These are phyloP conservation scores for Thripadectes ignobilis DNA, from an alignment of 2,797 vertebrate genomes.

Conservation along the genomic window DNA sequence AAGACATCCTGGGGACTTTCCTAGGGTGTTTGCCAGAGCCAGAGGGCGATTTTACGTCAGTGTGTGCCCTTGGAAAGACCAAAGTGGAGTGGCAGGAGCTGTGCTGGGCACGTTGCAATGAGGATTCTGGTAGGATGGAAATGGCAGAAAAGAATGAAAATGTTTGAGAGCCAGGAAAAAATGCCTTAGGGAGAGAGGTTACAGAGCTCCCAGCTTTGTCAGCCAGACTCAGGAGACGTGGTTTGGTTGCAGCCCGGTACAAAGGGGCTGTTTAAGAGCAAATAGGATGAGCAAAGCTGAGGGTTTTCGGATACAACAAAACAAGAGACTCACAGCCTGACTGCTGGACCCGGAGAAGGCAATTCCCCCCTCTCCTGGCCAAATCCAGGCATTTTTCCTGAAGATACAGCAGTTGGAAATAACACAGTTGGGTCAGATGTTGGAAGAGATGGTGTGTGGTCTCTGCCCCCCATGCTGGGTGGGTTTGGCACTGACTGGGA, in stretches of 20 bases:
- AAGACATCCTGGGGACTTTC: background rate
- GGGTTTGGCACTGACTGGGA: background rate
- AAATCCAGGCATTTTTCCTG: background rate
- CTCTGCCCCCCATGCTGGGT: background rate
- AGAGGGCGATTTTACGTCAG: background rate
- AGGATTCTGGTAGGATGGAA: background rate
- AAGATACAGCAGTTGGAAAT: background rate
- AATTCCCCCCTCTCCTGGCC: background rate
- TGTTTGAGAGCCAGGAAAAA: background rate
- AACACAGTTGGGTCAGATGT: background rate
- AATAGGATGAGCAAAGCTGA: background rate
- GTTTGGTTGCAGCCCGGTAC: fast-evolving
- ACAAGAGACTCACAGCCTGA: background rate
- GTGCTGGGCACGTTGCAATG: fast-evolving
- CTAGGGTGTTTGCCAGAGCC: background rate
- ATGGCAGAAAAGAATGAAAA: background rate
- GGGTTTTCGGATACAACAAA: fast-evolving
- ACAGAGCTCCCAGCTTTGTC: background rate
- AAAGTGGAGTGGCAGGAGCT: background rate
- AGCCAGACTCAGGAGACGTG: background rate
- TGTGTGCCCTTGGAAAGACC: background rate
- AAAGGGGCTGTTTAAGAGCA: background rate
- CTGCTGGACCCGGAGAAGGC: background rate
- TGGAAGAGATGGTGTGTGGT: fast-evolving
- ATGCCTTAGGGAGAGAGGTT: background rate